phyloP scores from a whole-genome alignment of 2,888 invertebrate species.

The Platycheirus albimanus region DNA sequence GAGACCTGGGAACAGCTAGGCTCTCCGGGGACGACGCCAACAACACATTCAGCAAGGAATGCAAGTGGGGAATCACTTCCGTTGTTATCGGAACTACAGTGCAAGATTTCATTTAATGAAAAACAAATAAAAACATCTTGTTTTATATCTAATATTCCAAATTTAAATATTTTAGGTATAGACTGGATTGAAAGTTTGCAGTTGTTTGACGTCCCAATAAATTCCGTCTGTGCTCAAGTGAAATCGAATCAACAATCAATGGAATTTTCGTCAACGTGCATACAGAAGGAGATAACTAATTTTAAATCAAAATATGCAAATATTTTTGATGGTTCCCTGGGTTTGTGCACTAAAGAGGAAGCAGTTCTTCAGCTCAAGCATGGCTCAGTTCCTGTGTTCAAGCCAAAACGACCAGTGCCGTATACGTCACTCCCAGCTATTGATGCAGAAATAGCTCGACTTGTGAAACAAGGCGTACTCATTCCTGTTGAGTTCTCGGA shows the following conservation, averaged over 20 bases:
- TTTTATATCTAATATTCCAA: constrained; percentile 14
- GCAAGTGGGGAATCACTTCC: constrained; percentile 27
- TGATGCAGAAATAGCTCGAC: constrained; percentile 32
- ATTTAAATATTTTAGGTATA: constrained; percentile 23
- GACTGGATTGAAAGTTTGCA: constrained; percentile 19
- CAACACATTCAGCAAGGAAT: constrained; percentile 33
- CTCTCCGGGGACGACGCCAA: constrained; percentile 32
- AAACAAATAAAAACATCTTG: constrained; percentile 4
- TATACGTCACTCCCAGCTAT: constrained; percentile 24
- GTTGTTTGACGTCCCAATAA: no score
- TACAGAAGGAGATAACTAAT: not conserved
- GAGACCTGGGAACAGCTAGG: constrained; percentile 19
- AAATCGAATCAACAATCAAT: constrained; percentile 1
- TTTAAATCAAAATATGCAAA: constrained; percentile 18
- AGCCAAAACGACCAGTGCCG: constrained; percentile 34
- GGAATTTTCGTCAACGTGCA: constrained; percentile 6
- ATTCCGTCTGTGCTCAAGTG: constrained; percentile 13
- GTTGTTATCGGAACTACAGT: constrained; percentile 1
- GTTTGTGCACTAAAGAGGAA: constrained; percentile 13
- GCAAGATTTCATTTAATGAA: constrained; percentile 14
- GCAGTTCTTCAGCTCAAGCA: constrained; percentile 33
- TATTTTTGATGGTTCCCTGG: constrained; percentile 24
- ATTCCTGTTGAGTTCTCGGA: constrained; percentile 59
- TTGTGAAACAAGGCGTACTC: constrained; percentile 33
- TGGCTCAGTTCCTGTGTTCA: constrained; percentile 21